Conservation (phyloP, 2,888 invertebrate species). For the Aelia acuminata region DNA sequence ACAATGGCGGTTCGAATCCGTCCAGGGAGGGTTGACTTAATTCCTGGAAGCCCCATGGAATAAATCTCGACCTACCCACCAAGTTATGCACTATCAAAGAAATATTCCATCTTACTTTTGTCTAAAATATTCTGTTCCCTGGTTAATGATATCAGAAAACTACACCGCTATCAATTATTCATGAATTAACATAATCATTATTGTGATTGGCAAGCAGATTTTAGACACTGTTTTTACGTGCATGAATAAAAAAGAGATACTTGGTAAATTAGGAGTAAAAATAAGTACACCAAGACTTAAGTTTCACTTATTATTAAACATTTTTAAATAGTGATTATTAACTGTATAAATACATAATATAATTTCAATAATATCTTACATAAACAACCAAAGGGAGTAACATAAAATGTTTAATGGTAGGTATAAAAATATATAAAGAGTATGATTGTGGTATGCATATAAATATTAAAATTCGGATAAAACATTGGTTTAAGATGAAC, state of each 20-base stretch:
- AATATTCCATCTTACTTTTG: too few species aligned
- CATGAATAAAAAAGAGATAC: neutral
- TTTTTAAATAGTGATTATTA: neutral
- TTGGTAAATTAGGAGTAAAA: neutral
- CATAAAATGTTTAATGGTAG: conserved; percentile 22
- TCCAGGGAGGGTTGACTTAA: too few species aligned
- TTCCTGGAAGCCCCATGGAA: too few species aligned
- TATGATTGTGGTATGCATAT: conserved; percentile 39
- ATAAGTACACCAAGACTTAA: neutral
- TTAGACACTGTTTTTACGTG: neutral
- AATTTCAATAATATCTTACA: conserved; percentile 43
- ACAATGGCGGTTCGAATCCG: too few species aligned
- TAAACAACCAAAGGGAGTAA: conserved; percentile 30
- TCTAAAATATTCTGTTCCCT: neutral
- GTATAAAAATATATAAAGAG: conserved; percentile 45
- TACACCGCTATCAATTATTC: neutral
- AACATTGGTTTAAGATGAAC: neutral
- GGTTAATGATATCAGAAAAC: neutral
- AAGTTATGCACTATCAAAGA: too few species aligned
- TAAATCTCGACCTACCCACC: too few species aligned
- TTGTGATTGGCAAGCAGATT: neutral
- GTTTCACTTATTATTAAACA: neutral
- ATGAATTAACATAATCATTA: neutral
- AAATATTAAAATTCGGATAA: conserved; percentile 26
- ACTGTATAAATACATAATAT: conserved; percentile 38